These are phyloP conservation scores for Epinephelus malabaricus DNA, from an alignment of 2,797 vertebrate species.

Conservation along the genomic window DNA sequence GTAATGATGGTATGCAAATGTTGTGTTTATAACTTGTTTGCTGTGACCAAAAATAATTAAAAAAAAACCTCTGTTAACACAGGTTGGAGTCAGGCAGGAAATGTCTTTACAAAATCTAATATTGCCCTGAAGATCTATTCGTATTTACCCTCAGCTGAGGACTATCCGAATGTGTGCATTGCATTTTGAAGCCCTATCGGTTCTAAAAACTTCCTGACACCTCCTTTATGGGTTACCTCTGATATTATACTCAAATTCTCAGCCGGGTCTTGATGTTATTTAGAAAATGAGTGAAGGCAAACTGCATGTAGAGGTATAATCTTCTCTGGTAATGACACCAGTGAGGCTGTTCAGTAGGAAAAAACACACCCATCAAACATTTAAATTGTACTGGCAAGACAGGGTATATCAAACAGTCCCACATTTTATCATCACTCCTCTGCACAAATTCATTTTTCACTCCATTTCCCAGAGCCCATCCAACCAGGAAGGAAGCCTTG, in stretches of 20 bases:
- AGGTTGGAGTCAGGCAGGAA: neutral
- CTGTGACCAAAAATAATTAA: neutral
- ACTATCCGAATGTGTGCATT: neutral
- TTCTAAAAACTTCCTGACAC: neutral
- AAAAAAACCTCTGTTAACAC: no score
- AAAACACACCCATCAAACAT: slow-evolving; percentile 23
- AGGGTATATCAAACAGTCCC: slow-evolving; percentile 5
- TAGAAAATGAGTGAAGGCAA: neutral
- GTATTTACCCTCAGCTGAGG: neutral
- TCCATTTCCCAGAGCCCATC: slow-evolving; percentile 58
- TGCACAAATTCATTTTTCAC: slow-evolving; percentile 54
- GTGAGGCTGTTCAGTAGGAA: neutral
- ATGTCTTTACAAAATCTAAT: neutral
- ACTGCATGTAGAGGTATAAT: neutral
- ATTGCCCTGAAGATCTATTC: neutral
- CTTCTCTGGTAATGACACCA: neutral
- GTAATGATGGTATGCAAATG: no score
- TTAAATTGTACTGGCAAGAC: neutral
- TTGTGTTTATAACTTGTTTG: no score
- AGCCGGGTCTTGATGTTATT: neutral
- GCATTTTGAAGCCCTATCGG: neutral
- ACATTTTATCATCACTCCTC: slow-evolving; percentile 23
- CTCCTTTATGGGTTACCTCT: neutral
- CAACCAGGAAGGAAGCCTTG: slow-evolving; percentile 35
- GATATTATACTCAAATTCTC: neutral